phyloP scores from a whole-genome alignment of 2,113 vertebrate genomes.

The Oryzias celebensis region DNA sequence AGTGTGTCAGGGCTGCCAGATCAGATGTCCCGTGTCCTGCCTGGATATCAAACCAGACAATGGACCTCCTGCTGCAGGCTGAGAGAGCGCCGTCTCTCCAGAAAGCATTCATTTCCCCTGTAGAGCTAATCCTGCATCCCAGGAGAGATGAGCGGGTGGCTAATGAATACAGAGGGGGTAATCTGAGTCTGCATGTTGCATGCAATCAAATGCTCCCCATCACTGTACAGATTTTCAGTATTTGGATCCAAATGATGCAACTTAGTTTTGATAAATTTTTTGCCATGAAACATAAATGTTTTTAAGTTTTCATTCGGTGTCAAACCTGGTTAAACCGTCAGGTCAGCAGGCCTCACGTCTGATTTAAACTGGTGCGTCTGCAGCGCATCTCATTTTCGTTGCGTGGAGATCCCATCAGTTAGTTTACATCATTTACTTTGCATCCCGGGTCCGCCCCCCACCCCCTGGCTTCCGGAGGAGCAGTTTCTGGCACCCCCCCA shows the following conservation, averaged over 20 bases:
- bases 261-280: not conserved
- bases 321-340: not conserved
- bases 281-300: too few relatives aligned
- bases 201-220: constrained; percentile 7
- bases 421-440: too few relatives aligned
- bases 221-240: constrained; percentile 9
- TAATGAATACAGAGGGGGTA: constrained; percentile 66
- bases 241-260: constrained; percentile 5
- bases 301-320: not conserved
- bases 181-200: constrained; percentile 40
- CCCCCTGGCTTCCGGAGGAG: too few relatives aligned
- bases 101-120: constrained; percentile 66
- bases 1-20: constrained; percentile 56
- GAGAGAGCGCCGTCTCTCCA: constrained; percentile 47
- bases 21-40: constrained; percentile 61
- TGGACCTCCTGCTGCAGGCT: constrained; percentile 64
- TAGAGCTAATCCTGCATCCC: constrained; percentile 66
- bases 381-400: too few relatives aligned
- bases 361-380: too few relatives aligned
- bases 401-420: too few relatives aligned
- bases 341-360: too few relatives aligned
- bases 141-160: constrained; percentile 55
- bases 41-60: constrained; percentile 63
- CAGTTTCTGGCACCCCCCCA: too few relatives aligned
- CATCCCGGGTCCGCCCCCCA: too few relatives aligned